Conservation (phyloP, 1,140 invertebrate genomes). For the Rhyzopertha dominica region DNA sequence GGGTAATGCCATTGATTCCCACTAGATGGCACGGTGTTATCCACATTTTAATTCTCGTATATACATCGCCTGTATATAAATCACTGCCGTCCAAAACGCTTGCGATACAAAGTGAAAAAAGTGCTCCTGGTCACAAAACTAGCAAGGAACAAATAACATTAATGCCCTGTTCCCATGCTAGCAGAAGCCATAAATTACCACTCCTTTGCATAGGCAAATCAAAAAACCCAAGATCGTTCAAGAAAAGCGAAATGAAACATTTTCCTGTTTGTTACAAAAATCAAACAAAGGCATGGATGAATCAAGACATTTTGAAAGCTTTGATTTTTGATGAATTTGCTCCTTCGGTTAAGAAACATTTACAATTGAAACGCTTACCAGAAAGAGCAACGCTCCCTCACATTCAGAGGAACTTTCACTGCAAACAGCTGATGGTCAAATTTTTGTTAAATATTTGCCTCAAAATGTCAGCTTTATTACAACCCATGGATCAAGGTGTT, state of each 20-base stretch:
- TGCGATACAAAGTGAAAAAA: conserved; percentile 21
- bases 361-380: conserved; percentile 17
- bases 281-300: conserved; percentile 37
- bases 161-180: conserved; percentile 37
- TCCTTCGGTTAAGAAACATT: conserved; percentile 32
- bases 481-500: no score
- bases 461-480: no score
- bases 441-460: no score
- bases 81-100: conserved; percentile 33
- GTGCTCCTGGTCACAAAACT: conserved; percentile 23
- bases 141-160: conserved; percentile 37
- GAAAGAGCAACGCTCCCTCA: no score
- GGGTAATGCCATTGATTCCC: no score
- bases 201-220: conserved; percentile 36
- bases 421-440: no score
- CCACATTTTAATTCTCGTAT: no score
- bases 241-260: conserved; percentile 11
- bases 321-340: conserved; percentile 37
- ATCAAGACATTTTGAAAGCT: conserved; percentile 35
- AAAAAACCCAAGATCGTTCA: conserved; percentile 36
- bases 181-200: conserved; percentile 36
- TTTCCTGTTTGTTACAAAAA: conserved; percentile 36
- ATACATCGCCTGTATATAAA: conserved; percentile 27
- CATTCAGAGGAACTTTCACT: no score
- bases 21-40: no score